phyloP scores from a whole-genome alignment of 2,888 invertebrate genomes.

The Scelioninae gen. 2 region DNA sequence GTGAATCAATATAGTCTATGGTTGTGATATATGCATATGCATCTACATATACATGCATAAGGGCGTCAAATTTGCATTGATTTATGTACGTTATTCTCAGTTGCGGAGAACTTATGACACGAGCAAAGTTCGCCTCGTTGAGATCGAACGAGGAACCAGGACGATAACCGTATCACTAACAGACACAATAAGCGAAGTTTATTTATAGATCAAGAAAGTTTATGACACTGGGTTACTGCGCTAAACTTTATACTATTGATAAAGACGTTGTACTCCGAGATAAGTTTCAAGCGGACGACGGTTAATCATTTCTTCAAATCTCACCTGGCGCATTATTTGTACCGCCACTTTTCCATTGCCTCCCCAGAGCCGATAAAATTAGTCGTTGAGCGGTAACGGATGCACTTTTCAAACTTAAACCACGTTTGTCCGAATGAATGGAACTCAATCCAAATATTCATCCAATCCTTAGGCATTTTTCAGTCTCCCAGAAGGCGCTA shows the following conservation, averaged over 20 bases:
- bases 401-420: no score
- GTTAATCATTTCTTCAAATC: constrained; percentile 30
- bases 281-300: constrained; percentile 38
- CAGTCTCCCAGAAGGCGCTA: constrained; percentile 36
- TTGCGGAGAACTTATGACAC: constrained; percentile 52
- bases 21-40: neutral
- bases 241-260: constrained; percentile 61
- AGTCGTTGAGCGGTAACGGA: no score
- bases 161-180: constrained; percentile 64
- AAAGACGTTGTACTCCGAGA: constrained; percentile 53
- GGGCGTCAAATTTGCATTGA: constrained; percentile 54
- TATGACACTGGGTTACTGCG: constrained; percentile 62
- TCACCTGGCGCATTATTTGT: neutral
- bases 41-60: constrained; percentile 22
- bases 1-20: constrained; percentile 42
- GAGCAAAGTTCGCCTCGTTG: constrained; percentile 59
- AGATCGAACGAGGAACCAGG: constrained; percentile 58
- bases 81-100: constrained; percentile 54
- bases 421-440: no score
- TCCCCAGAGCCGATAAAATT: no score
- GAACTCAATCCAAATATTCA: no score
- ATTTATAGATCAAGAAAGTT: constrained; percentile 64
- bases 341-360: no score
- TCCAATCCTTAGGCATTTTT: no score
- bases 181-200: constrained; percentile 67